Percentiles rank a stretch among this genome's conserved stretches.
phyloP scores from a whole-genome alignment of 2,113 vertebrate species.

The Ranitomeya variabilis region DNA sequence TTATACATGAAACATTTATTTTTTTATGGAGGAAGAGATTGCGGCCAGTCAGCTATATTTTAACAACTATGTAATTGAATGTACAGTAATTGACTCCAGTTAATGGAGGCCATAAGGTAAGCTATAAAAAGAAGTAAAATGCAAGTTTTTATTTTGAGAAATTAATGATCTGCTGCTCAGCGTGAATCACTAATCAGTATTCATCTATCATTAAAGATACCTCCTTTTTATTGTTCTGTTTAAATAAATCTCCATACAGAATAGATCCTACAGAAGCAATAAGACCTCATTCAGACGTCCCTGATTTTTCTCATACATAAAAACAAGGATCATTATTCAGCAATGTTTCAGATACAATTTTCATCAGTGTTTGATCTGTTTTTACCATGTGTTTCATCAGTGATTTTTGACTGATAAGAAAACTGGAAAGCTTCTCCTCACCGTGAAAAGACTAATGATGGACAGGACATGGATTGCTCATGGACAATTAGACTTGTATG shows the following conservation, averaged over 20 bases:
- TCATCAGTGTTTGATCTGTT: too few relatives aligned
- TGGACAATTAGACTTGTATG: too few relatives aligned
- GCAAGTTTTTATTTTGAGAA: conserved; percentile 31
- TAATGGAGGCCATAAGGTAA: conserved; percentile 43
- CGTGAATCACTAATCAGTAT: conserved; percentile 18
- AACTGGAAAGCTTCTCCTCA: too few relatives aligned
- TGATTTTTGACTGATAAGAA: too few relatives aligned
- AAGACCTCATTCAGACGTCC: background rate
- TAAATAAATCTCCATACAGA: background rate
- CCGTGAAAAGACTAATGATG: too few relatives aligned
- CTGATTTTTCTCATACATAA: too few relatives aligned
- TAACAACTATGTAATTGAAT: conserved; percentile 39
- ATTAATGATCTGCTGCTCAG: background rate
- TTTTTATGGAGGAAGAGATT: conserved; percentile 20
- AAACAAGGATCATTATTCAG: too few relatives aligned
- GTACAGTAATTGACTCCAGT: conserved; percentile 35
- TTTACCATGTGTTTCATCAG: too few relatives aligned
- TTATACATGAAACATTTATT: conserved; percentile 19
- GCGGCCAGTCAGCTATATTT: conserved; percentile 39
- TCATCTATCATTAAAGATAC: conserved; percentile 18
- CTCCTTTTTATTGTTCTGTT: background rate
- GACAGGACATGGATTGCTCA: too few relatives aligned
- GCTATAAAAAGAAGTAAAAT: conserved; percentile 27
- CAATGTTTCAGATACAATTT: too few relatives aligned
- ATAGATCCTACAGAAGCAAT: background rate